Evolutionary conservation across 1,140 invertebrate genomes (phyloP).

Genomic region (Medauroidea extradentata): DNA sequence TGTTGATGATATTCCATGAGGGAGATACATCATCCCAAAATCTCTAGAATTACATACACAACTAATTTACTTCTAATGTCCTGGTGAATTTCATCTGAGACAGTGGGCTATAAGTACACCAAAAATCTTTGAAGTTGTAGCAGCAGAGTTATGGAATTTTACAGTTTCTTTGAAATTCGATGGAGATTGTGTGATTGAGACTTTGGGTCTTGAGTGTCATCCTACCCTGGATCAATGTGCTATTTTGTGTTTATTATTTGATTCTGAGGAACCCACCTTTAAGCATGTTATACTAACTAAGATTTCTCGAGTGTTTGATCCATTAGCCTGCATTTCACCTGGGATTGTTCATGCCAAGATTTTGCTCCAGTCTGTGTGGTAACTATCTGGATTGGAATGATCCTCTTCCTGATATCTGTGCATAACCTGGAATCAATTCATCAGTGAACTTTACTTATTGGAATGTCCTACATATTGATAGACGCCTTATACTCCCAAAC

Average conservation of each 20-base stretch:
- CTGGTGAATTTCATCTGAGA: constrained; percentile 19
- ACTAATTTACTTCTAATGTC: constrained; percentile 11
- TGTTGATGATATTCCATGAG: constrained; percentile 44
- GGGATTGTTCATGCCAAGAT: constrained; percentile 10
- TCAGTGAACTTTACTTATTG: constrained; percentile 11
- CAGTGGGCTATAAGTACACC: constrained; percentile 16
- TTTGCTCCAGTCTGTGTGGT: constrained; percentile 17
- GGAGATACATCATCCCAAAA: constrained; percentile 20
- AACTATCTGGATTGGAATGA: neutral
- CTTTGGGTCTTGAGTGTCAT: constrained; percentile 18
- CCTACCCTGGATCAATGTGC: constrained; percentile 9
- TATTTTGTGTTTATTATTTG: neutral
- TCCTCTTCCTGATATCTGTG: neutral
- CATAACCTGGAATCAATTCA: neutral
- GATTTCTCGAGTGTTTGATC: constrained; percentile 14
- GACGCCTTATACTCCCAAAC: constrained; percentile 16
- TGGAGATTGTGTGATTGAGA: too few relatives aligned
- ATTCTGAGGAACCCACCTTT: neutral
- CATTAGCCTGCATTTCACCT: constrained; percentile 12
- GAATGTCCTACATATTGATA: constrained; percentile 18
- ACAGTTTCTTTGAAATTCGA: neutral
- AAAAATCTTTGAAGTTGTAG: constrained; percentile 1
- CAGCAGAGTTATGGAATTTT: constrained; percentile 4
- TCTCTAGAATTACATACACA: constrained; percentile 17
- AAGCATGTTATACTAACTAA: constrained; percentile 16